Evolutionary conservation across 2,888 invertebrate genomes (phyloP).

Genomic region (Sturmia bella): DNA sequence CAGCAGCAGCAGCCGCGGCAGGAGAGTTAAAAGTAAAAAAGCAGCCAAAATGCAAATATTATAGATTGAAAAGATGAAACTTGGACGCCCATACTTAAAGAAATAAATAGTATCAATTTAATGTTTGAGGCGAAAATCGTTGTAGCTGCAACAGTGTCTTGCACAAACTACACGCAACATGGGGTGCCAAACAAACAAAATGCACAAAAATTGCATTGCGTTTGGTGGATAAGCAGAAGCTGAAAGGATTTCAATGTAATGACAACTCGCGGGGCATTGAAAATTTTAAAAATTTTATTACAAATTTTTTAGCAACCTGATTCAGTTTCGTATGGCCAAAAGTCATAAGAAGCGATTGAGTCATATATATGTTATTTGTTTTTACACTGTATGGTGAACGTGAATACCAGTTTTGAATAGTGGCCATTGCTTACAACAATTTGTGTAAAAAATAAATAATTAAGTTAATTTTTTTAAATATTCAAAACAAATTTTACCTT

Average conservation of each 20-base stretch:
- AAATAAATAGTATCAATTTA: conserved; percentile 53
- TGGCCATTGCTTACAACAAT: too few species aligned
- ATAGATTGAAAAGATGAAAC: conserved; percentile 56
- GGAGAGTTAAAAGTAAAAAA: neutral
- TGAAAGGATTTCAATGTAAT: neutral
- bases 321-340: too few species aligned
- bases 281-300: too few species aligned
- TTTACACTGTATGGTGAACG: too few species aligned
- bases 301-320: too few species aligned
- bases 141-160: conserved; percentile 7
- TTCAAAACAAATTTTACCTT: too few species aligned
- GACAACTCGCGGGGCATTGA: neutral
- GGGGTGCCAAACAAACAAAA: conserved; percentile 15
- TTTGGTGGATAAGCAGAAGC: neutral
- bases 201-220: neutral
- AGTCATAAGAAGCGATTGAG: too few species aligned
- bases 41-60: conserved; percentile 40
- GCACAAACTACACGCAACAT: conserved; percentile 10
- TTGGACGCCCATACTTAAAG: conserved; percentile 54
- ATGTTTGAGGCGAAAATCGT: conserved; percentile 23
- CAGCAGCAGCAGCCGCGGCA: conserved; percentile 18
- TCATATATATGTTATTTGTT: too few species aligned
- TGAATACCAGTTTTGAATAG: too few species aligned
- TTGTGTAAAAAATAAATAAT: too few species aligned
- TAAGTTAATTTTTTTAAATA: too few species aligned